Base-by-base conservation (phyloP, 92 coral and sea anemone species). In the Zoanthus solanderi region DNA sequence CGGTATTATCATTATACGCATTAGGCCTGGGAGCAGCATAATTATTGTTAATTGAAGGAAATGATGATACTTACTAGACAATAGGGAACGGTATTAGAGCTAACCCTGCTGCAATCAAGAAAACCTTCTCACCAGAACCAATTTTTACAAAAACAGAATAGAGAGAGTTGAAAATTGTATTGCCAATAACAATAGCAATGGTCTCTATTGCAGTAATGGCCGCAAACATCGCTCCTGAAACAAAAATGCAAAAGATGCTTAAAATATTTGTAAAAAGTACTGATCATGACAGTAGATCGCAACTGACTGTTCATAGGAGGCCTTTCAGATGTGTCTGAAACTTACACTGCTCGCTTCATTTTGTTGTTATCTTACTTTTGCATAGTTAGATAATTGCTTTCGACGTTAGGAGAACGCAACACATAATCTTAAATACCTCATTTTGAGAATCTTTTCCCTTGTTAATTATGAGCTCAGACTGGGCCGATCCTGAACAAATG, bases 171-270 rank as follows among this genome's bases (percentile, higher is more conserved):
- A 73, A 73, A 1, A 73, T 73, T 9, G 52, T 11, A 23, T 7
- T 42, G 28, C 78, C 78, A 23, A 73, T 47, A 42, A 18, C 53
- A 37, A 73, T 13, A 73, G 46, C 45, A 34, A 42, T 42, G 13
- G 78, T 15, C 28, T 73, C 48, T 34, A 15, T 3, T n/a, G 78
- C 42, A 47, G 18, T 37, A 18, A 73, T 52, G 52, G 28, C 54
- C n/a, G 78, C 78, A 32, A 73, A 73, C 78, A 73, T 73, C 48
- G 78, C 78, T 34, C 78, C 78, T 73, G 16, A 15, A 73, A 37
- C 42, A 73, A 52, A 73, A 16, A 73, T 3, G 18, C 1, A 63
- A n/a, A 63, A 17, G 7, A 16, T 17, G 7, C 30, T 63, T n/a
- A 63, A n/a, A 63, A 4, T n/a, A 63, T 63, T 54, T 54, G 14